Percentiles rank a stretch among this genome's conserved stretches.
Conservation (phyloP, 2,888 invertebrate genomes). For the Aphidius colemani region DNA sequence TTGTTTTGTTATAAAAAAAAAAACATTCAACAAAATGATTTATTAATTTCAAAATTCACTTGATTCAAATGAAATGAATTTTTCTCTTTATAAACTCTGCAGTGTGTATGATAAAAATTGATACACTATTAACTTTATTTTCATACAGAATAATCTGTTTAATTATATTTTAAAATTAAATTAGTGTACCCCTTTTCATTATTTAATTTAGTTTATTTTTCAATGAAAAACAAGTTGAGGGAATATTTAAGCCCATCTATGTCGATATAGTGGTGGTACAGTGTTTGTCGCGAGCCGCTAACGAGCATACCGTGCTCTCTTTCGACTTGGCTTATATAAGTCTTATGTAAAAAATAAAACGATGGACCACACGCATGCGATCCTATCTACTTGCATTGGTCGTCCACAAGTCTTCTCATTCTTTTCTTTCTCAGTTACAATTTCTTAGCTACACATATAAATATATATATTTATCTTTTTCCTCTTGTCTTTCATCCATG, state of each 20-base stretch:
- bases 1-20: no score
- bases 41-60: no score
- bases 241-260: constrained; percentile 1
- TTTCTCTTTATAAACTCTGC: no score
- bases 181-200: neutral
- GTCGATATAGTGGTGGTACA: constrained; percentile 34
- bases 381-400: constrained; percentile 52
- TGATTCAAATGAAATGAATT: no score
- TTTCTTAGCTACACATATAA: constrained; percentile 9
- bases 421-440: constrained; percentile 28
- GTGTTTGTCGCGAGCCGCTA: constrained; percentile 60
- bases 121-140: no score
- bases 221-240: neutral
- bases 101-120: no score
- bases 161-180: neutral
- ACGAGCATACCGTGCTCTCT: constrained; percentile 52
- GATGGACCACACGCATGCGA: constrained; percentile 59
- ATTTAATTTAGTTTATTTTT: neutral
- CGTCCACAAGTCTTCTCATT: constrained; percentile 27
- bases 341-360: constrained; percentile 58
- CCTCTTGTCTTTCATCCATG: constrained; percentile 26
- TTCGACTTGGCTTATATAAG: constrained; percentile 55
- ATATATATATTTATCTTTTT: neutral
- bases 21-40: no score
- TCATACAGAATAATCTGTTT: neutral